Percentiles rank a stretch among this genome's conserved stretches.
phyloP scores from a whole-genome alignment of 2,888 invertebrate genomes.

The Erannis defoliaria region DNA sequence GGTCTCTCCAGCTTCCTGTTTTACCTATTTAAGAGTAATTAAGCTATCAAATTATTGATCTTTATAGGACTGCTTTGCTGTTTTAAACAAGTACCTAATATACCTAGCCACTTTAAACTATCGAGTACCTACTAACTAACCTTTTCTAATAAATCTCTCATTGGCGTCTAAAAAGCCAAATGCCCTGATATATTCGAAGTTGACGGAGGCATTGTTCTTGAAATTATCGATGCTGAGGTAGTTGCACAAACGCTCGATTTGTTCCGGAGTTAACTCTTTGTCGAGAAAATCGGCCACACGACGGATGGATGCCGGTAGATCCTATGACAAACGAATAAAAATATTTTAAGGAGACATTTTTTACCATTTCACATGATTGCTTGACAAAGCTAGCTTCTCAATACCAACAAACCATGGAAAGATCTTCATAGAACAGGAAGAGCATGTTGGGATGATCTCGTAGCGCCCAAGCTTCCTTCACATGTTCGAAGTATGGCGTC shows the following conservation, averaged over 20 bases:
- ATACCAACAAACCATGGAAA: conserved; percentile 60
- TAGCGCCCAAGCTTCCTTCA: conserved; percentile 90
- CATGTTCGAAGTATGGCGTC: conserved; percentile 90
- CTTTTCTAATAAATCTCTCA: conserved; percentile 46
- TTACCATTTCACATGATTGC: neutral
- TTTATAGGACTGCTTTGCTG: too few species aligned
- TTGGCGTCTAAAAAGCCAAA: conserved; percentile 27
- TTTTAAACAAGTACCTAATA: too few species aligned
- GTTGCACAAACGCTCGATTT: conserved; percentile 77
- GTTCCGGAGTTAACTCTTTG: conserved; percentile 57
- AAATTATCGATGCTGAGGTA: conserved; percentile 92
- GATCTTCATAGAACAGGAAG: conserved; percentile 91
- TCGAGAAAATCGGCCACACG: conserved; percentile 86
- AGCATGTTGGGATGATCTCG: conserved; percentile 88
- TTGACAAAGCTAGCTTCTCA: too few species aligned
- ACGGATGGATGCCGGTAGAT: conserved; percentile 64
- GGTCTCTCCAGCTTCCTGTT: conserved; percentile 85
- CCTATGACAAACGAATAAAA: conserved; percentile 33
- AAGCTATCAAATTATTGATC: too few species aligned
- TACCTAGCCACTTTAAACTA: too few species aligned
- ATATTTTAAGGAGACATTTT: neutral
- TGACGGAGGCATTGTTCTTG: conserved; percentile 86
- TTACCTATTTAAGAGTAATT: conserved; percentile 25
- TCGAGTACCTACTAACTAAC: conserved; percentile 36
- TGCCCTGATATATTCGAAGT: conserved; percentile 36